Conservation (phyloP, 1,140 invertebrate genomes). For the Penaeus japonicus region DNA sequence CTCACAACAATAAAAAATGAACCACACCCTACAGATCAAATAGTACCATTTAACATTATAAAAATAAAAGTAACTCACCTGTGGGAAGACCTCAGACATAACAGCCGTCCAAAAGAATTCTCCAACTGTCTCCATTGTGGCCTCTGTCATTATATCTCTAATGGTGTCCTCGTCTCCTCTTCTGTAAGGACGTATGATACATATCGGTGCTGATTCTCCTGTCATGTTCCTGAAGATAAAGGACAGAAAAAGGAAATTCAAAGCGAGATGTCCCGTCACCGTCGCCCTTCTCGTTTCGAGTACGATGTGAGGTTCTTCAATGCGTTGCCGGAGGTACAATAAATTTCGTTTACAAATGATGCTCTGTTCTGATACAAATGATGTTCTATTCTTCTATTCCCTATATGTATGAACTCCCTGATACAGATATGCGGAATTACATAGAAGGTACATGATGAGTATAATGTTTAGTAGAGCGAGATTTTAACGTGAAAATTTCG, state of each 20-base stretch:
- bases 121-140: slow-evolving; percentile 46
- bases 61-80: slow-evolving; percentile 11
- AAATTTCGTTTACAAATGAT: neutral
- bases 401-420: no score
- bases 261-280: neutral
- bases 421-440: no score
- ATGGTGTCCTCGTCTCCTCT: slow-evolving; percentile 26
- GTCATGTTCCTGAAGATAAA: no score
- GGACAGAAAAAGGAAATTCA: no score
- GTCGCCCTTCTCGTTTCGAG: neutral
- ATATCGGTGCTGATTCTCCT: neutral
- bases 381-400: neutral
- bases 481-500: no score
- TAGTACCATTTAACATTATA: neutral
- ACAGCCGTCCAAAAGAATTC: slow-evolving; percentile 43
- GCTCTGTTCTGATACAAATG: neutral
- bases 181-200: slow-evolving; percentile 35
- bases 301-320: neutral
- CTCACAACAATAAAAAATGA: neutral
- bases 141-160: slow-evolving; percentile 41
- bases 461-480: no score
- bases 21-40: neutral
- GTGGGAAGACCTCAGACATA: slow-evolving; percentile 43
- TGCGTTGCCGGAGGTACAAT: neutral
- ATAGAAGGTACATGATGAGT: no score